Evolutionary conservation across 2,797 vertebrate genomes (phyloP), one percentile per base, ranked within the genome.

Genomic region (Syndactyla subalaris): DNA sequence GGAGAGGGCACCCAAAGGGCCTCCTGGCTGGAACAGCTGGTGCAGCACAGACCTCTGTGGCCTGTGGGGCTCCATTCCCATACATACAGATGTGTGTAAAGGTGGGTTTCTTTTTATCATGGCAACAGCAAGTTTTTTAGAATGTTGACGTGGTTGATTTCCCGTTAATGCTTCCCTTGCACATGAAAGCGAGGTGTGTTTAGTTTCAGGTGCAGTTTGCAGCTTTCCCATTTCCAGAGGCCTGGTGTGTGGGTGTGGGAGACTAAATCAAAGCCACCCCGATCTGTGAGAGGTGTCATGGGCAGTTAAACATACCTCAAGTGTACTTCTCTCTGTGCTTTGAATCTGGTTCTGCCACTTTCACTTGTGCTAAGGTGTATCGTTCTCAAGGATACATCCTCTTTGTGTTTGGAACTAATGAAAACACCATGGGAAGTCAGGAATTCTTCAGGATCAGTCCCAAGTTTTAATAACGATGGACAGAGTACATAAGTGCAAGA

Each of bases 201-300:
- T 65, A 4, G 21, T 66, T 93, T 86, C 62, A 55, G 86, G 39
- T 72, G 81, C 61, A 72, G 19, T 83, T 94, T 92, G 48, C 70
- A 83, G 18, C 51, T 88, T 32, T 72, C 48, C 62, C 34, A 2
- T 80, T 57, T 96, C 85, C 70, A 91, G 66, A 89, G 68, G 55
- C 62, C 68, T 78, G 39, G 8, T 7, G 2, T 62, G 83, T 89
- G 89, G 85, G 89, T 91, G 85, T 95, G 93, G 85, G 73, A 94
- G 88, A 92, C 75, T 48, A 92, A 95, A 94, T 92, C 74, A 93
- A 81, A 95, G 74, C 20, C 88, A 85, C 24, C 41, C 38, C 4
- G 0, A 26, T 70, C 71, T 59, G 34, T 61, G 36, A 91, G 88
- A 88, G 74, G 43, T 81, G 62, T 80, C 57, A 74, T 89, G 86